Percentiles rank a stretch among this genome's conserved stretches.
phyloP scores from a whole-genome alignment of 2,797 vertebrate genomes.

The Pogonophryne albipinna region DNA sequence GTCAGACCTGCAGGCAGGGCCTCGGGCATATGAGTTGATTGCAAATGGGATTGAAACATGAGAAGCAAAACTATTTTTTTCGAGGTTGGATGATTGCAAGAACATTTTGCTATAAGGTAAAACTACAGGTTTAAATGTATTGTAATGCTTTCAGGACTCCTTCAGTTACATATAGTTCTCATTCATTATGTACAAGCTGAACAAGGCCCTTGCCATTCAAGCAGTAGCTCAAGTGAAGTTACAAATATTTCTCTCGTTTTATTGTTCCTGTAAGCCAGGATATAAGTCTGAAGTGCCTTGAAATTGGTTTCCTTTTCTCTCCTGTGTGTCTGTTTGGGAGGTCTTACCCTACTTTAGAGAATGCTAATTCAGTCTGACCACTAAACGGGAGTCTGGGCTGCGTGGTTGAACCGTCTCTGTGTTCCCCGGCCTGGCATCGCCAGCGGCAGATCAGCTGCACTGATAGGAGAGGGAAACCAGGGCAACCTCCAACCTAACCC shows the following conservation, averaged over 20 bases:
- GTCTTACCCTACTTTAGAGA: constrained; percentile 71
- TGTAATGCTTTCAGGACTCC: constrained; percentile 22
- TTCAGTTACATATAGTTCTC: constrained; percentile 27
- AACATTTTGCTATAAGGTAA: not conserved
- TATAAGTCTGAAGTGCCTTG: constrained; percentile 37
- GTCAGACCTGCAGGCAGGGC: constrained; percentile 58
- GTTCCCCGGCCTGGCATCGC: constrained; percentile 72
- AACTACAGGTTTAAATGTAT: constrained; percentile 8
- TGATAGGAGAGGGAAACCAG: constrained; percentile 78
- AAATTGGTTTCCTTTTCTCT: constrained; percentile 36
- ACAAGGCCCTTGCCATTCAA: constrained; percentile 40
- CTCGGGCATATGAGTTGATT: constrained; percentile 36
- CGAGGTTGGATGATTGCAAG: constrained; percentile 16
- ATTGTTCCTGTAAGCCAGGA: constrained; percentile 42
- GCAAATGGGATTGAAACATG: constrained; percentile 29
- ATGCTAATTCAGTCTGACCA: constrained; percentile 81
- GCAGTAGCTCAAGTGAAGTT: constrained; percentile 37
- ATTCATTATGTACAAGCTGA: constrained; percentile 55
- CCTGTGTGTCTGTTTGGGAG: constrained; percentile 56
- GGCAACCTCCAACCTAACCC: constrained; percentile 69
- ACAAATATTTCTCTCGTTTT: constrained; percentile 32
- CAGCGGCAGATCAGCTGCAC: constrained; percentile 77
- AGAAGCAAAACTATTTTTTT: constrained; percentile 9
- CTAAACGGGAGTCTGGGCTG: constrained; percentile 71
- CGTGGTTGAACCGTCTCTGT: constrained; percentile 75